Evolutionary conservation across 2,113 vertebrate genomes (phyloP).

Genomic region (Ameiurus melas): DNA sequence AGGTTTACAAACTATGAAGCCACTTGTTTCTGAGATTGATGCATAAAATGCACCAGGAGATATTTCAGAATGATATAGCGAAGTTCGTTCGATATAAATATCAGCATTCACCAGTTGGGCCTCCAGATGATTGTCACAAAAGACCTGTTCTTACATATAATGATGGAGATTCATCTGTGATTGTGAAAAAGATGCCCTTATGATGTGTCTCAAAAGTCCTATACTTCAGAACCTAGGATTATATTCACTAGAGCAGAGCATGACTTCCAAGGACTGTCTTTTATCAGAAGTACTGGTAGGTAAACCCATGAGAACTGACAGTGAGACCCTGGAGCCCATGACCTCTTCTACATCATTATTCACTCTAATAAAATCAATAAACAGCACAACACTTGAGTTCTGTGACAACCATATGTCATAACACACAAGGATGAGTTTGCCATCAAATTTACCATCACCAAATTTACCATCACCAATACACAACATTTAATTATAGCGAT

Average conservation of each 20-base stretch:
- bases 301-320: background rate
- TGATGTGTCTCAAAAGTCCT: background rate
- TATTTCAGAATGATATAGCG: background rate
- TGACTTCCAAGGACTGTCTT: background rate
- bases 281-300: background rate
- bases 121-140: background rate
- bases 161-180: background rate
- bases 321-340: background rate
- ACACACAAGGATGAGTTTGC: too few relatives aligned
- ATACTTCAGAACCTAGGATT: background rate
- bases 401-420: background rate
- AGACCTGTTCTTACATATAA: background rate
- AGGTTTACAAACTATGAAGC: conserved; percentile 1
- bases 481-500: background rate
- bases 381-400: background rate
- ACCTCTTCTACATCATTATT: background rate
- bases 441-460: too few relatives aligned
- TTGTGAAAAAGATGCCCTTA: background rate
- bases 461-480: too few relatives aligned
- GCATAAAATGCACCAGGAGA: background rate
- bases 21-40: background rate
- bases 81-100: background rate
- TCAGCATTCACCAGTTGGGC: background rate
- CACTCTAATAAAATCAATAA: background rate
- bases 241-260: background rate